Evolutionary conservation across 2,113 vertebrate species (phyloP), one percentile per base, ranked within the genome.

Genomic region (Catharus bicknelli): DNA sequence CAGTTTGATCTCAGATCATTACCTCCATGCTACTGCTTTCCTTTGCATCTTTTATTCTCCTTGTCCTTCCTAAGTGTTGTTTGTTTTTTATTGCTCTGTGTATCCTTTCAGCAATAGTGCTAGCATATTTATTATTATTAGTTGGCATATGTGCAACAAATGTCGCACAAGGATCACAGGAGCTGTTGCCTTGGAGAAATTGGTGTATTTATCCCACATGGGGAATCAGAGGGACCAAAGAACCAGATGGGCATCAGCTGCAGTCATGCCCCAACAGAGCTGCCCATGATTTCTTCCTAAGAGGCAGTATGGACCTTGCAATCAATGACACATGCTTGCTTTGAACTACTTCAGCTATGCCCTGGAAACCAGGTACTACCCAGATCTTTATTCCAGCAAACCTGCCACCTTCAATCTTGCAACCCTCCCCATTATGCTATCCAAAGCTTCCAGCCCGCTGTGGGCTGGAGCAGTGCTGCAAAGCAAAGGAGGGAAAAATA

Each of bases 161-260:
- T 94, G 87, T 70, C 95, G 88, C 0, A 11, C 75, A 61, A 48
- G 87, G 89, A 95, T 86, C 87, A 67, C 84, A 92, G 68, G 69
- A 89, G 42, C 79, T 0, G 34, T 95, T 93, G 87, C 82, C 75
- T 88, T 91, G 91, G 89, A 91, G 68, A 94, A 91, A 67, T 68
- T 55, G 21, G 63, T 77, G 83, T 54, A 29, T 88, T 88, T 88
- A 77, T 86, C 63, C 72, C 93, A 68, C 79, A 30, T 74, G 90
- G 85, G 90, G 75, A 87, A 80, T 79, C 43, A 54, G 75, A 73
- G 47, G 47, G 82, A 80, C 47, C 1, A 1, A 85, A 69, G 67
- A 90, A 79, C 86, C 90, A 94, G 94, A 86, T 94, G 93, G 94
- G 79, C 82, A 95, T 95, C 88, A 88, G 90, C 92, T 86, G 83